Evolutionary conservation across 1,140 invertebrate genomes (phyloP), one percentile per base, ranked within the genome.

Genomic region (Goniozus legneri): DNA sequence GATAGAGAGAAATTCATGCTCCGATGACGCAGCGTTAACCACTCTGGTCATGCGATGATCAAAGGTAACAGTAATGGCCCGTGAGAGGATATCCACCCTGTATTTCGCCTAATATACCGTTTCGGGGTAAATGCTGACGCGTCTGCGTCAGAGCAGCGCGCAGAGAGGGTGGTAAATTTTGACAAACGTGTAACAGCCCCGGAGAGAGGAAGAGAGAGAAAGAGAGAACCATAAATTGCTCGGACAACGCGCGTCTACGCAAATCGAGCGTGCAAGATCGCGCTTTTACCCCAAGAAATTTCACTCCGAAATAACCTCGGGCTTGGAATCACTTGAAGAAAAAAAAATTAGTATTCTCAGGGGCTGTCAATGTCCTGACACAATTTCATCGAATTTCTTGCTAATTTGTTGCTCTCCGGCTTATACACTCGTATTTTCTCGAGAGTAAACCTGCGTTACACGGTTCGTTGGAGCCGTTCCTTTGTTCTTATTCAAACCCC

Each of bases 31-130:
- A 73, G 71, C 71, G 62, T 65, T 68, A 68, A 64, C 66, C 59
- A 61, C 51, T 58, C 62, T 61, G 65, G 69, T 72, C 67, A 70
- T 64, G 62, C 71, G 63, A 62, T 74, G 69, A 71, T 72, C 71
- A 72, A 74, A 73, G 69, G 70, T 74, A 73, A 71, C 65, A 71
- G 71, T 74, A 74, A 74, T 74, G 71, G 70, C 44, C 70, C 58
- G 70, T 74, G 69, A 73, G 70, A 71, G 69, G 66, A 71, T 71
- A 72, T 61, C 61, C 62, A 58, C 54, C n/a, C 53, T 64, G 55
- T 74, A 69, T 72, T 72, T 73, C 62, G 67, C 69, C 69, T 72
- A 73, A 72, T 72, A 73, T 72, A 73, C 63, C 70, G 69, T 67
- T 56, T 6, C 4, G 24, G 56, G 56, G 59, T 64, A 71, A 72